Evolutionary conservation across 2,113 vertebrate genomes (phyloP).

Genomic region (Oreochromis niloticus): DNA sequence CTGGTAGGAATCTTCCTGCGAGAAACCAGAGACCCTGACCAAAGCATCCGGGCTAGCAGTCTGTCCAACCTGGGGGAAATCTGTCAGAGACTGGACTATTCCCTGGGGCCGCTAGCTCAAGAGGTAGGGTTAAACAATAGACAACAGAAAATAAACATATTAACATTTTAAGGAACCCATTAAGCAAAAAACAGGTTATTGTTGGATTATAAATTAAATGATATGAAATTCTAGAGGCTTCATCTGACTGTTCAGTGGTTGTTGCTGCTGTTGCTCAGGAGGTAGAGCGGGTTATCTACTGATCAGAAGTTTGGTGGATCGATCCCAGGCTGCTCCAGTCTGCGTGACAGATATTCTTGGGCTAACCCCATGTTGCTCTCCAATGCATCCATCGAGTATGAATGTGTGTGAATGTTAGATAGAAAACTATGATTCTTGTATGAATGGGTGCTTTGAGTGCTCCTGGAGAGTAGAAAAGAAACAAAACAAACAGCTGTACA

Average conservation of each 20-base stretch:
- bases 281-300: neutral
- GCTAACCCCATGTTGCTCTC: neutral
- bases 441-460: neutral
- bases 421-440: neutral
- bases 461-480: neutral
- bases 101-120: conserved; percentile 81
- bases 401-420: neutral
- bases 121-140: conserved; percentile 19
- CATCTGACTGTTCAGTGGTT: neutral
- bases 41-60: conserved; percentile 82
- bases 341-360: neutral
- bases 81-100: conserved; percentile 82
- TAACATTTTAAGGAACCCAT: neutral
- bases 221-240: neutral
- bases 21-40: conserved; percentile 76
- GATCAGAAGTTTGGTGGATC: neutral
- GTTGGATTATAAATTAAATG: neutral
- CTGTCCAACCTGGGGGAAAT: conserved; percentile 93
- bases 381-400: neutral
- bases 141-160: neutral
- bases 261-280: neutral
- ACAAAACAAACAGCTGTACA: neutral
- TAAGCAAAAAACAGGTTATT: neutral
- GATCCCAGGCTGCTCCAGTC: neutral
- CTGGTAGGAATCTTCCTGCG: conserved; percentile 82